Evolutionary conservation across 2,888 invertebrate species (phyloP), one percentile per base, ranked within the genome.

Genomic region (Vesta saturnalis): DNA sequence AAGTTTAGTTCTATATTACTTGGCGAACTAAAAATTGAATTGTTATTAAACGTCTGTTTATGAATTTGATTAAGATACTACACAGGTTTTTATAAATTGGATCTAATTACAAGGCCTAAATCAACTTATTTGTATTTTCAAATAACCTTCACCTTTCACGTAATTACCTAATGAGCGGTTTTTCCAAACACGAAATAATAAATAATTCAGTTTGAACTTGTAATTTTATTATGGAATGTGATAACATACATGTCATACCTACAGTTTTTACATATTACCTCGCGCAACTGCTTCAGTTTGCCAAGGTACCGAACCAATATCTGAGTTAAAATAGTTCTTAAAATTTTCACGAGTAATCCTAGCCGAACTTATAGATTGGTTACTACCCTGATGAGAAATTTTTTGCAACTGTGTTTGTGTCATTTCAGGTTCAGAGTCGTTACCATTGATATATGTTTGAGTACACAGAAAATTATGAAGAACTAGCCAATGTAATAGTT

Each of bases 201-300:
- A n/a, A n/a, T n/a, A n/a, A n/a, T n/a, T n/a, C n/a, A n/a, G n/a
- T n/a, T n/a, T n/a, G n/a, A n/a, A n/a, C n/a, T n/a, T n/a, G n/a
- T n/a, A 23, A 23, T 23, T 23, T 23, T 23, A 23, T 23, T 23
- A 23, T 23, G 23, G 23, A 23, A 8, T 23, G 23, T 23, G 23
- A 23, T 23, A 23, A 23, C 43, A 43, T 43, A 43, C 43, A 43
- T 43, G 43, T 43, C 43, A 43, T 43, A 43, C 5, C 12, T 43
- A 43, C 43, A 43, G 43, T 43, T 43, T 43, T 43, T 43, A 43
- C 43, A 43, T 43, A 43, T 43, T 43, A 43, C 43, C 43, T 43
- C 43, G 43, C 10, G 43, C 43, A n/a, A 43, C n/a, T 43, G 43
- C n/a, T n/a, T 43, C 43, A 43, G 43, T 43, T 43, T 8, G 43